A percentile compares a stretch with the other conserved stretches of the same genome.
These are phyloP conservation scores for Tetragonula carbonaria DNA, from an alignment of 2,888 invertebrate genomes.

Conservation along the genomic window DNA sequence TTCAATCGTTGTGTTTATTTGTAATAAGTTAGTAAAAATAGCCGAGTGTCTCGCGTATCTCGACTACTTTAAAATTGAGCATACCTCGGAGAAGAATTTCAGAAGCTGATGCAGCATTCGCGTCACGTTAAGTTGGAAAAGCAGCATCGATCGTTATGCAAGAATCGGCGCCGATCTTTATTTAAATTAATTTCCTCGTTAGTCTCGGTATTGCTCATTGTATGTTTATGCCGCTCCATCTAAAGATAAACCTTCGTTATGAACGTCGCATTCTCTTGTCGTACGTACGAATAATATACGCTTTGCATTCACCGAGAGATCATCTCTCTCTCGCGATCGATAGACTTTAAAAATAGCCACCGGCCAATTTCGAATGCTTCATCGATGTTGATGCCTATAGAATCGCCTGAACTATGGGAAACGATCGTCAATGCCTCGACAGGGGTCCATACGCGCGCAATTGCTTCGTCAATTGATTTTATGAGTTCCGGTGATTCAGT, in stretches of 20 bases:
- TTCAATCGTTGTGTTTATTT: background rate
- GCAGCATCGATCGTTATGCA: conserved; percentile 68
- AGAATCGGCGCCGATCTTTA: conserved; percentile 67
- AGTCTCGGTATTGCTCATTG: conserved; percentile 75
- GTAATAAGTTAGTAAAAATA: background rate
- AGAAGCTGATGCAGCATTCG: conserved; percentile 27
- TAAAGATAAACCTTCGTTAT: conserved; percentile 54
- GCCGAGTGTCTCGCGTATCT: background rate
- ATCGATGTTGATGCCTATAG: background rate
- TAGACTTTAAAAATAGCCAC: conserved; percentile 36
- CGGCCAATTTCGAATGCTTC: background rate
- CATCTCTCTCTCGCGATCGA: conserved; percentile 27
- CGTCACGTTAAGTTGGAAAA: conserved; percentile 23
- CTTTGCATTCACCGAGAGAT: conserved; percentile 45
- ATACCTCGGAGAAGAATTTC: conserved; percentile 10
- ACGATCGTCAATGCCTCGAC: conserved; percentile 16
- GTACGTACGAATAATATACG: conserved; percentile 31
- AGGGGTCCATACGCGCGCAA: conserved; percentile 36
- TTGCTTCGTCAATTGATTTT: conserved; percentile 50
- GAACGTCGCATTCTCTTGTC: conserved; percentile 35
- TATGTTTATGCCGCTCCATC: conserved; percentile 76
- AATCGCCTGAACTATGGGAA: conserved; percentile 34
- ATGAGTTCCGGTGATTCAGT: conserved; percentile 16
- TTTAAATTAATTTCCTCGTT: conserved; percentile 76
- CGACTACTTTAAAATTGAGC: conserved; percentile 14